These are phyloP conservation scores for Macrosoma leucophasiata DNA, from an alignment of 2,888 invertebrate species.

Conservation along the genomic window DNA sequence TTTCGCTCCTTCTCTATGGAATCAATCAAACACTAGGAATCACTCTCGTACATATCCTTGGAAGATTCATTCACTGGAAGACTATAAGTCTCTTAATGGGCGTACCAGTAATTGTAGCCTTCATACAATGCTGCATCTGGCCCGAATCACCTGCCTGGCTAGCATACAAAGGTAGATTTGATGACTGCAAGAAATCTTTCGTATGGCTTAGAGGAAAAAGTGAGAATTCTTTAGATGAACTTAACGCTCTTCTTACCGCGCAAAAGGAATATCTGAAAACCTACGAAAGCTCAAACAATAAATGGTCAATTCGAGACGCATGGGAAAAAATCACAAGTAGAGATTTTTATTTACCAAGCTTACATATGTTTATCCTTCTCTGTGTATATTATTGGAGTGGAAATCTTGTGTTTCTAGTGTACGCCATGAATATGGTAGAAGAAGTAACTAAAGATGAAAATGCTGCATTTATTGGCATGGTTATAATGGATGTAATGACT, in stretches of 20 bases:
- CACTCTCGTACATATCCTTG: slow-evolving; percentile 25
- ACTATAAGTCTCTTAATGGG: slow-evolving; percentile 21
- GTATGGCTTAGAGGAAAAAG: slow-evolving; percentile 21
- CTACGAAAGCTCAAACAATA: slow-evolving; percentile 3
- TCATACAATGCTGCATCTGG: slow-evolving; percentile 19
- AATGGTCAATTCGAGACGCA: slow-evolving; percentile 12
- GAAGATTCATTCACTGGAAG: slow-evolving; percentile 24
- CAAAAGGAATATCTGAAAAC: slow-evolving; percentile 23
- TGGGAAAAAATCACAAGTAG: slow-evolving; percentile 11
- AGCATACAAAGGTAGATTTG: slow-evolving; percentile 24
- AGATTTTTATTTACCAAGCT: slow-evolving; percentile 17
- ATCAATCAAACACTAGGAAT: slow-evolving; percentile 25
- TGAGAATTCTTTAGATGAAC: slow-evolving; percentile 20
- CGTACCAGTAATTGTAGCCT: slow-evolving; percentile 16
- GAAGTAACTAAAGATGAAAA: slow-evolving; percentile 14
- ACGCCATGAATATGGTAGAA: slow-evolving; percentile 16
- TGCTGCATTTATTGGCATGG: slow-evolving; percentile 17
- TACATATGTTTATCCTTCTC: slow-evolving; percentile 16
- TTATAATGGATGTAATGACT: slow-evolving; percentile 14
- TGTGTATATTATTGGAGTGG: slow-evolving; percentile 20
- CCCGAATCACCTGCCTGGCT: slow-evolving; percentile 30
- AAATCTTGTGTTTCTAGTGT: slow-evolving; percentile 14
- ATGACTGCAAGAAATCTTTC: slow-evolving; percentile 25
- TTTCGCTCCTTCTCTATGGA: slow-evolving; percentile 23
- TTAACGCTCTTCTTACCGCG: slow-evolving; percentile 21